A percentile compares a stretch with the other conserved stretches of the same genome.
Evolutionary conservation across 2,113 vertebrate genomes (phyloP).

Genomic region (Atractosteus spatula): DNA sequence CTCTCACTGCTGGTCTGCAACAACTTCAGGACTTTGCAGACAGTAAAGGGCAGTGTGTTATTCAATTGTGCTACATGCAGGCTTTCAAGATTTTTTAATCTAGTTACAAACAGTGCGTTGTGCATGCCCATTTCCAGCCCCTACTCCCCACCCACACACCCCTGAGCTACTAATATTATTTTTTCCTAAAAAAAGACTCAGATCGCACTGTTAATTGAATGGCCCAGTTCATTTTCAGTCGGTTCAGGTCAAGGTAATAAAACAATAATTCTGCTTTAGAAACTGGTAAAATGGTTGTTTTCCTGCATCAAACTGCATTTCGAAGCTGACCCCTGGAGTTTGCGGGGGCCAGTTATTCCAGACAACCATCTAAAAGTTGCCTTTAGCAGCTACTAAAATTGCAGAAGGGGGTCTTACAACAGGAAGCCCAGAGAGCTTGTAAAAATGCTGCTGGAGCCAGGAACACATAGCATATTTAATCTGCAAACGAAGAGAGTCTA

Average conservation of each 20-base stretch:
- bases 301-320: not conserved
- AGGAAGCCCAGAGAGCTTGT: slow-evolving; percentile 87
- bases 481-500: slow-evolving; percentile 86
- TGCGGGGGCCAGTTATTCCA: slow-evolving; percentile 54
- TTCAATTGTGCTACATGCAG: no score
- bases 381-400: slow-evolving; percentile 88
- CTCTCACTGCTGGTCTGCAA: no score
- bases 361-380: slow-evolving; percentile 68
- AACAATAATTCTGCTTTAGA: not conserved
- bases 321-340: slow-evolving; percentile 24
- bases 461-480: slow-evolving; percentile 99
- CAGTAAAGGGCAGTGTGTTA: no score
- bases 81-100: no score
- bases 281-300: not conserved
- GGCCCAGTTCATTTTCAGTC: not conserved
- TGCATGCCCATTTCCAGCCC: no score
- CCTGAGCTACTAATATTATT: no score
- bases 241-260: slow-evolving; percentile 2
- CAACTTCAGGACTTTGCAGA: no score
- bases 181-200: no score
- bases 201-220: not conserved
- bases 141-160: no score
- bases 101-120: no score
- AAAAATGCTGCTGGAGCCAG: slow-evolving; percentile 77
- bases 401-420: slow-evolving; percentile 81